Evolutionary conservation across 1,140 invertebrate genomes (phyloP), one percentile per base, ranked within the genome.

Genomic region (Galendromus occidentalis): DNA sequence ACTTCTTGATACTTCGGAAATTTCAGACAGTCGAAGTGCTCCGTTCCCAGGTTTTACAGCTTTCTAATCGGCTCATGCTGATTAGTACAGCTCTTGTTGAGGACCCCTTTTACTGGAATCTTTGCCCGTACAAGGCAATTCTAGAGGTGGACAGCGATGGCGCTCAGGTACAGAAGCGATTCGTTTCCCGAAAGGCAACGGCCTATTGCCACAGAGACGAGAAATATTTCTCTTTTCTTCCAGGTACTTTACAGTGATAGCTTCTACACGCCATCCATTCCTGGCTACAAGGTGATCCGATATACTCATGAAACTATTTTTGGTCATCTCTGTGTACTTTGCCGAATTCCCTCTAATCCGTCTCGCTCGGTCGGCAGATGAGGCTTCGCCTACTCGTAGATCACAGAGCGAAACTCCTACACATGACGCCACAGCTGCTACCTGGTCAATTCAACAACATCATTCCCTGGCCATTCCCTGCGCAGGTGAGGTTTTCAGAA

Each of bases 231-330:
- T 39, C 33, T 9, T 25, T 22, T 47, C 18, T 44, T 14, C 51
- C 22, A 59, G 51, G 51, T 59, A 14, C 51, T 59, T 14, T 59
- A 59, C 51, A 59, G 51, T 25, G 51, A 59, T 33, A 59, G 17
- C 51, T 59, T 59, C 51, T 59, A 59, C 9, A 59, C 51, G 12
- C 51, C 51, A 4, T 29, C 14, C 9, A 59, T 59, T 2, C 51
- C 51, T 22, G 51, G 51, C 25, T 59, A 59, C 33, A 59, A 59
- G 51, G 51, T 59, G 9, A 20, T 14, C 4, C 4, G 5, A 25
- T 2, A 20, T 25, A 1, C 25, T 17, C 12, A 59, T 22, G 14
- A 9, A 17, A 33, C 5, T 22, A 25, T 25, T 59, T 25, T 14
- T 14, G 14, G 4, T 6, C 14, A 4, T 6, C 18, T 4, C 14